Percentiles rank a stretch among this genome's conserved stretches.
Conservation (phyloP, 2,888 invertebrate genomes). For the Endomychus coccineus region DNA sequence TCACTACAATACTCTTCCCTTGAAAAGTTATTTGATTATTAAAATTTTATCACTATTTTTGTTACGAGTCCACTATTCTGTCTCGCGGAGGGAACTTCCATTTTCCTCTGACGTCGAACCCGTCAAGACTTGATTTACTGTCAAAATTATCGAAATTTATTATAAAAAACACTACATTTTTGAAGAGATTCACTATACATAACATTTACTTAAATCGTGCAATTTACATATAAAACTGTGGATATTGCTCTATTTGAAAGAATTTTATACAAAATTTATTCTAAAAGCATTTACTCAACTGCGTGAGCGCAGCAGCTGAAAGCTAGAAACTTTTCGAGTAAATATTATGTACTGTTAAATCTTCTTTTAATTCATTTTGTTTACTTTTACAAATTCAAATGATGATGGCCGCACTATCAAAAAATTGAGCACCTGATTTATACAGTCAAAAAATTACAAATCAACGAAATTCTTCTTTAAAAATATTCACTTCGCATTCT, state of each 20-base stretch:
- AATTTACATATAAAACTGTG: slow-evolving; percentile 13
- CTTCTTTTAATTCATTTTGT: neutral
- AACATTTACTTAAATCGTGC: slow-evolving; percentile 6
- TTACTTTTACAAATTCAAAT: slow-evolving; percentile 12
- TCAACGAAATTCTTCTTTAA: too few relatives aligned
- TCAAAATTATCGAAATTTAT: slow-evolving; percentile 25
- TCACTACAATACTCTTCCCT: slow-evolving; percentile 27
- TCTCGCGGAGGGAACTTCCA: slow-evolving; percentile 42
- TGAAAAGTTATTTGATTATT: slow-evolving; percentile 13
- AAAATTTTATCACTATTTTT: slow-evolving; percentile 1
- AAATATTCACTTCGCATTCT: too few relatives aligned
- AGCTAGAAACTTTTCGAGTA: too few relatives aligned
- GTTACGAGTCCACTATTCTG: slow-evolving; percentile 35
- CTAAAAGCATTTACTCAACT: too few relatives aligned
- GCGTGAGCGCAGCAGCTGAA: too few relatives aligned
- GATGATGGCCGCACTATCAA: slow-evolving; percentile 33
- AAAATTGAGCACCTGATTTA: slow-evolving; percentile 42
- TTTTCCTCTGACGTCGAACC: slow-evolving; percentile 38
- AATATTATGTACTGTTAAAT: neutral
- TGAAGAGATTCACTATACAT: neutral
- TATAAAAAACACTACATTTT: slow-evolving; percentile 15
- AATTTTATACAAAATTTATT: too few relatives aligned
- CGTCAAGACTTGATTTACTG: slow-evolving; percentile 35
- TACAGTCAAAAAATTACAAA: slow-evolving; percentile 32
- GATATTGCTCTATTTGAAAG: slow-evolving; percentile 11